Evolutionary conservation across 2,113 vertebrate species (phyloP), one percentile per base, ranked within the genome.

Genomic region (Donacobius atricapilla): DNA sequence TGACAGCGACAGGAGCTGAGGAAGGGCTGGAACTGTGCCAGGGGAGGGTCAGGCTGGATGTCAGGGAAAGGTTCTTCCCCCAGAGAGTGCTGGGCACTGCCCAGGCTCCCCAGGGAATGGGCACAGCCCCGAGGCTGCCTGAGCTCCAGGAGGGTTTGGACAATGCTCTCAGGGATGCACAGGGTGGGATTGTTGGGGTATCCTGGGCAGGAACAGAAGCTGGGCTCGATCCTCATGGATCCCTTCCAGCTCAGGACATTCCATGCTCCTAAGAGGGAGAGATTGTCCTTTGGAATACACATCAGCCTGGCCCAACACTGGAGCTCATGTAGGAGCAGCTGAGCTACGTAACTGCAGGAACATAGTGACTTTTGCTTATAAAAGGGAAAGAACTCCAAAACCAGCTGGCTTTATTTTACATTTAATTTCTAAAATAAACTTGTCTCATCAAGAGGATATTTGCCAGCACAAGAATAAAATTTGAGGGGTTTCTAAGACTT

Each of bases 131-230:
- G 0, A 60, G 53, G 68, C 60, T 82, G 33, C 37, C 78, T 60
- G 69, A 82, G 87, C 53, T 82, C 16, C 45, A 25, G 53, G 61
- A 30, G 23, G 0, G 0, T 60, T 39, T 60, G 53, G 28, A 5
- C 53, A 60, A 0, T 0, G 0, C 39, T 60, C 1, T 0, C 28
- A 10, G 16, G 37, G 11, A 10, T 51, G 50, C 24, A 0, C 47
- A 31, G 40, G 39, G 25, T 61, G 70, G 47, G 63, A 11, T 42
- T 54, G 40, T 16, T 69, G 70, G 35, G 63, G 54, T 18, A n/a
- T 35, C 82, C 60, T 47, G 47, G 1, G 63, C 25, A 76, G 40
- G 47, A 8, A 8, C n/a, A 30, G 14, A 6, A 4, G 15, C 1
- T 54, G 70, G 9, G 19, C 63, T 61, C 2, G 0, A 13, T 40